Base-by-base conservation (phyloP, 92 coral and sea anemone species). In the Parazoanthus darwini region DNA sequence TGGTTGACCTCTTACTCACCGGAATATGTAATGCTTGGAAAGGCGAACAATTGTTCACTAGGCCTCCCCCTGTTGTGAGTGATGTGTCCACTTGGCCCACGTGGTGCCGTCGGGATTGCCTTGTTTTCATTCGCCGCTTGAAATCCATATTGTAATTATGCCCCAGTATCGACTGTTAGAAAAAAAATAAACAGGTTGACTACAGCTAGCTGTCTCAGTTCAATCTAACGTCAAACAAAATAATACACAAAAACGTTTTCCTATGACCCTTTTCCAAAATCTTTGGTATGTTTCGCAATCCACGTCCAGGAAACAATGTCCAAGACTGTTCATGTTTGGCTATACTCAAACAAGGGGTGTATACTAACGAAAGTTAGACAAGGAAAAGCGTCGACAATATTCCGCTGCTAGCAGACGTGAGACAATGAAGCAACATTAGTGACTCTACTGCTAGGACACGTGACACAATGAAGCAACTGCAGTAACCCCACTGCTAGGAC, bases 11-110 rank as follows among this genome's bases (percentile, higher is more conserved):
- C 18, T 39, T 9, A 76, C 93, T 80, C 77, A 94, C 98, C 90
- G 95, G 96, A 23, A 94, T 91, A 18, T 96, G 94, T 74, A 96
- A 93, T 43, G 98, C 98, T 90, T 94, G 96, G 76, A 96, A 96
- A 1, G 98, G 98, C 65, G 98, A 96, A 82, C 98, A 96, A 8
- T 93, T 88, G 46, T 73, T 94, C 58, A 95, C 95, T 20, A 96
- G 78, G 11, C 98, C 97, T 73, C 91, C 97, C 68, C 94, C 96
- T 35, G 65, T 86, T 6, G 98, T 96, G 33, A 92, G 90, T 81
- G 85, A 85, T 73, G 92, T 87, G 89, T 96, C 96, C 80, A 96
- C 98, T 50, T 94, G 94, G 54, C 98, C 98, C 89, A 94, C 87
- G 77, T 92, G 92, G 80, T 91, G 93, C 73, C 98, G 90, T 82